phyloP scores from a whole-genome alignment of 2,888 invertebrate genomes.

The Dasypolia templi region DNA sequence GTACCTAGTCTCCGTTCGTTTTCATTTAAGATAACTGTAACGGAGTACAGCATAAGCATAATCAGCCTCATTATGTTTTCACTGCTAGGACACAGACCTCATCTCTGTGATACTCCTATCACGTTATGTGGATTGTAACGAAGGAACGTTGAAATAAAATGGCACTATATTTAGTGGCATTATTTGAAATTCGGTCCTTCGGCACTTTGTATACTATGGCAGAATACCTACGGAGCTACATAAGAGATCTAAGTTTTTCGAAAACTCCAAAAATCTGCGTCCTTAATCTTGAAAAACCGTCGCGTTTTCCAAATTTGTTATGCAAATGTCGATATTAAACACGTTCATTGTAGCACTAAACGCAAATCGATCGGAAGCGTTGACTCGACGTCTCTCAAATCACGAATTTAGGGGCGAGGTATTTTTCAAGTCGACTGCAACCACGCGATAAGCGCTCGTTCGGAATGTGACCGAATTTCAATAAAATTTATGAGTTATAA shows the following conservation, averaged over 20 bases:
- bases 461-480: slow-evolving; percentile 90
- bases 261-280: neutral
- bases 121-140: too few relatives aligned
- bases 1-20: neutral
- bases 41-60: too few relatives aligned
- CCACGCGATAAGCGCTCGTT: slow-evolving; percentile 85
- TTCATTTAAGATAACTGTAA: neutral
- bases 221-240: neutral
- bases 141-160: too few relatives aligned
- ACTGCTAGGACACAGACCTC: too few relatives aligned
- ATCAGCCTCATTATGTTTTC: too few relatives aligned
- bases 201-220: neutral
- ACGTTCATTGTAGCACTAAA: slow-evolving; percentile 86
- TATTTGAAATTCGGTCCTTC: neutral
- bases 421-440: slow-evolving; percentile 90
- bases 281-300: slow-evolving; percentile 66
- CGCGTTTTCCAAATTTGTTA: slow-evolving; percentile 79
- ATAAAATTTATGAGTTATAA: slow-evolving; percentile 90
- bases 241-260: neutral
- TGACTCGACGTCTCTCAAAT: slow-evolving; percentile 81
- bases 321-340: slow-evolving; percentile 85
- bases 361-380: slow-evolving; percentile 88
- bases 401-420: slow-evolving; percentile 77
- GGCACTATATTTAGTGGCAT: too few relatives aligned
- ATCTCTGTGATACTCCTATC: too few relatives aligned